Conservation (phyloP, 1,140 invertebrate genomes). For the Brachionus sp. region DNA sequence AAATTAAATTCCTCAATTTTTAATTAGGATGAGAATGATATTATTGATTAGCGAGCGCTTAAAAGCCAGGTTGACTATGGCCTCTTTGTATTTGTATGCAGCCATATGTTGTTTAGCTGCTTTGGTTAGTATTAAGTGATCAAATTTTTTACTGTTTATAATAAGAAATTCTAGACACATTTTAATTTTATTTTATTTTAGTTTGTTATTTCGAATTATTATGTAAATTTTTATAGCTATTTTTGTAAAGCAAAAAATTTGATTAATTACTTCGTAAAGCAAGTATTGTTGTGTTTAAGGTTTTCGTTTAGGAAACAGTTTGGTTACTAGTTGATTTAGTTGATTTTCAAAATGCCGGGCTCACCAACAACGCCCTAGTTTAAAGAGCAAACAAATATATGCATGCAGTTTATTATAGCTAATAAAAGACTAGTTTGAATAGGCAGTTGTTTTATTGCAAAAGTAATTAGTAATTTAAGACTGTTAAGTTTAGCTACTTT, state of each 20-base stretch:
- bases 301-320: background rate
- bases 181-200: background rate
- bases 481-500: background rate
- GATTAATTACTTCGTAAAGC: background rate
- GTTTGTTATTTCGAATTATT: background rate
- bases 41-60: too few relatives aligned
- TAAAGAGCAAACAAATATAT: background rate
- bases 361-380: background rate
- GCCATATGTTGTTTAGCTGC: too few relatives aligned
- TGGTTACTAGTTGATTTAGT: background rate
- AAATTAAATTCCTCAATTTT: too few relatives aligned
- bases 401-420: background rate
- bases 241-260: background rate
- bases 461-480: background rate
- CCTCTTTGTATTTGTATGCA: too few relatives aligned
- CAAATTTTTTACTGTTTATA: background rate
- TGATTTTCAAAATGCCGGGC: background rate
- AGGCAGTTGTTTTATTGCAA: background rate
- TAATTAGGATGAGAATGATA: too few relatives aligned
- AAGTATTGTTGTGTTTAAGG: background rate
- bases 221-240: constrained; percentile 1
- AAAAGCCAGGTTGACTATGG: too few relatives aligned
- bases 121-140: too few relatives aligned
- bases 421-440: background rate
- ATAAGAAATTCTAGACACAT: background rate